Evolutionary conservation across 2,888 invertebrate genomes (phyloP).

Genomic region (Omphaloscelis lunosa): DNA sequence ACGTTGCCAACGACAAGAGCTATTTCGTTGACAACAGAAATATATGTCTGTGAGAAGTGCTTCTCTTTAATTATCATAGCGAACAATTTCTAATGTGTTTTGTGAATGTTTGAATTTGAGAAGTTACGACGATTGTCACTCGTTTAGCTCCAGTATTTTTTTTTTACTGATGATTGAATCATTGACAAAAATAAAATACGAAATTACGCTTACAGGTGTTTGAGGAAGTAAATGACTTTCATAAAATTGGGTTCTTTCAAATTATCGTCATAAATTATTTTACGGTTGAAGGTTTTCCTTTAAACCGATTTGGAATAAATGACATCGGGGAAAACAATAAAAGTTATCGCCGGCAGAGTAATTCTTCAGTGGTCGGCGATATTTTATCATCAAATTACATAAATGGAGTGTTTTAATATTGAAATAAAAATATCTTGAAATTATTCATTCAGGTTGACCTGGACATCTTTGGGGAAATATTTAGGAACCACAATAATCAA

Average conservation of each 20-base stretch:
- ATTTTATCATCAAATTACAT: conserved; percentile 44
- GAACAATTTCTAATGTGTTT: conserved; percentile 26
- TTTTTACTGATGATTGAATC: background rate
- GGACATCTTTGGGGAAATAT: background rate
- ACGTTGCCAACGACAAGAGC: conserved; percentile 69
- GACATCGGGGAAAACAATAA: conserved; percentile 42
- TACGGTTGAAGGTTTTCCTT: conserved; percentile 27
- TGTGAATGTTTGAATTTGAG: conserved; percentile 25
- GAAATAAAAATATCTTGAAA: conserved; percentile 25
- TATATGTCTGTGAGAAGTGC: conserved; percentile 46
- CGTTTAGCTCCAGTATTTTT: background rate
- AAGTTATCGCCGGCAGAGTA: conserved; percentile 37
- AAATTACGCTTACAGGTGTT: conserved; percentile 18
- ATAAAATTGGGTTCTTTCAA: conserved; percentile 16
- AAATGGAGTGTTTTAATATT: conserved; percentile 52
- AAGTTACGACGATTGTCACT: conserved; percentile 3
- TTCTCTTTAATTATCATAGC: conserved; percentile 40
- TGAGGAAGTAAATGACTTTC: background rate
- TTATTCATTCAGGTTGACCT: conserved; percentile 16
- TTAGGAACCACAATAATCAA: background rate
- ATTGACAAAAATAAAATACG: conserved; percentile 9
- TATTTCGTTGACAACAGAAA: conserved; percentile 68
- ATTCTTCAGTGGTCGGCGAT: conserved; percentile 41
- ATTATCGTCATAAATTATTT: conserved; percentile 38
- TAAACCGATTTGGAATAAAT: conserved; percentile 37